Conservation (phyloP, 2,888 invertebrate species). For the Lasioglossum calceatum region DNA sequence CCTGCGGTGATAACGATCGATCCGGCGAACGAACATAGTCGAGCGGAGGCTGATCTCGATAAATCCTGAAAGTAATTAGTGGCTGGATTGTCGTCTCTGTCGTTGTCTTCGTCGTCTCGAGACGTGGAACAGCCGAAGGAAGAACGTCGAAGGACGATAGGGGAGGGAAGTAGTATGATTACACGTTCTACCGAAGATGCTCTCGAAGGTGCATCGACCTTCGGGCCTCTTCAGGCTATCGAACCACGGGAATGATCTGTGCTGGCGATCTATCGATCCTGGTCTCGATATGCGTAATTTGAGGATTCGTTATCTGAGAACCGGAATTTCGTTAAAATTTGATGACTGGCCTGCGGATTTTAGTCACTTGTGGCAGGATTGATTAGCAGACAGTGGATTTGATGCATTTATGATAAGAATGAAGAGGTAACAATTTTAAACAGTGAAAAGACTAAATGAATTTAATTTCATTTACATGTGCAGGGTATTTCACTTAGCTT, state of each 20-base stretch:
- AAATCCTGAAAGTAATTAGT: conserved; percentile 68
- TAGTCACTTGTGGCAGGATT: no score
- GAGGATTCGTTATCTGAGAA: not conserved
- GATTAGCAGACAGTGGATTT: no score
- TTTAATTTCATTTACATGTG: no score
- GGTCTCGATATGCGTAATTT: conserved; percentile 26
- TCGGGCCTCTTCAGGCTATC: not conserved
- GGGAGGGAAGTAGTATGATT: conserved; percentile 69
- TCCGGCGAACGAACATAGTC: conserved; percentile 12
- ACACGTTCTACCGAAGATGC: conserved; percentile 30
- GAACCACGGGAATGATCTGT: conserved; percentile 49
- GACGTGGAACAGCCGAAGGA: conserved; percentile 14
- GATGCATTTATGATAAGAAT: no score
- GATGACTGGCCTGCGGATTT: no score
- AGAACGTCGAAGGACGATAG: conserved; percentile 43
- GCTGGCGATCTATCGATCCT: conserved; percentile 41
- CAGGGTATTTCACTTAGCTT: no score
- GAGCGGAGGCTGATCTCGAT: conserved; percentile 47
- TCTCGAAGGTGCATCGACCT: not conserved
- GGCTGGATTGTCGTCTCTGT: conserved; percentile 46
- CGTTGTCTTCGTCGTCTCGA: conserved; percentile 39
- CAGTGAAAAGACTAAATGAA: no score
- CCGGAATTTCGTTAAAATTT: no score
- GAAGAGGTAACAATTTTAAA: no score
- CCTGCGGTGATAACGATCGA: conserved; percentile 62